Conservation (phyloP, 1,140 invertebrate genomes). For the Lepidotrigona ventralis region DNA sequence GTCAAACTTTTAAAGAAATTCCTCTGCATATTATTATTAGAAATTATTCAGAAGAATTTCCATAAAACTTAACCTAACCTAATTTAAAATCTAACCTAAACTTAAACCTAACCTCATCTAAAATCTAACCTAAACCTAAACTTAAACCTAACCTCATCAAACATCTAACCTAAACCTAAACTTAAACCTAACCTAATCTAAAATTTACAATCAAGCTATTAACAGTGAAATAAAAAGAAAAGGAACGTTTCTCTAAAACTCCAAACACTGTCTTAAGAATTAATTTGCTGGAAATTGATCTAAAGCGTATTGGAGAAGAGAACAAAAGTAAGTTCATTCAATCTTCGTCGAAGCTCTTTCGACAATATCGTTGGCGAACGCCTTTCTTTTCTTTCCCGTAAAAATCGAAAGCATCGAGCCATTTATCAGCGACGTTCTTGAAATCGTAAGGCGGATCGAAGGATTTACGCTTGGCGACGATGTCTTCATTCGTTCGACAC, state of each 20-base stretch:
- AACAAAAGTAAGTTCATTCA: neutral
- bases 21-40: neutral
- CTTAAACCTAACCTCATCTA: no score
- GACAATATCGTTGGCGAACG: neutral
- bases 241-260: neutral
- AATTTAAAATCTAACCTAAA: no score
- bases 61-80: no score
- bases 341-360: no score
- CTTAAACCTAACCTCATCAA: no score
- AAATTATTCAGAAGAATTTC: no score
- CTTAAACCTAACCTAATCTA: no score
- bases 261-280: neutral
- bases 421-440: slow-evolving; percentile 5
- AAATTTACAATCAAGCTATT: no score
- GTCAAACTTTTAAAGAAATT: neutral
- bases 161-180: no score
- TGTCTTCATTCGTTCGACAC: slow-evolving; percentile 28
- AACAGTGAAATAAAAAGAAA: no score
- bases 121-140: no score
- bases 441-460: slow-evolving; percentile 29
- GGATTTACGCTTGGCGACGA: slow-evolving; percentile 30
- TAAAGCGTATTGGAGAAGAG: neutral
- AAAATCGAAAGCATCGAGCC: neutral
- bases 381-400: no score
- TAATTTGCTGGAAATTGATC: neutral